A percentile compares a stretch with the other conserved stretches of the same genome.
Conservation (phyloP, 2,888 invertebrate genomes). For the Dexiosoma caninum region DNA sequence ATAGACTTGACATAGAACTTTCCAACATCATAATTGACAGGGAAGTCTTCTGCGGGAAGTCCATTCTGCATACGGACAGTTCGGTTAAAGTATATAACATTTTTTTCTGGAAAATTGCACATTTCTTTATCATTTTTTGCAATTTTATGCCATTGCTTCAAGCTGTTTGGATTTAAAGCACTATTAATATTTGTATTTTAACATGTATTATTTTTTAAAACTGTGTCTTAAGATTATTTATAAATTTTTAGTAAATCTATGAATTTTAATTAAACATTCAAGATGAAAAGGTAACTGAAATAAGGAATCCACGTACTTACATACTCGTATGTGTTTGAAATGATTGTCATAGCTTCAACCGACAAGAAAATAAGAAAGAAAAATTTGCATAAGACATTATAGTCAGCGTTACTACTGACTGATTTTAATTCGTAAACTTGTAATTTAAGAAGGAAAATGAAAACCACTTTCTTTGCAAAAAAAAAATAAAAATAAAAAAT, state of each 20-base stretch:
- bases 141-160: not conserved
- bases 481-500: slow-evolving; percentile 33
- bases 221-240: slow-evolving; percentile 49
- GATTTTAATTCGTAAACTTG: slow-evolving; percentile 62
- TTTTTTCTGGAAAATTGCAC: not conserved
- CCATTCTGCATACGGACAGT: too few species aligned
- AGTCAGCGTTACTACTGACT: slow-evolving; percentile 41
- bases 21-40: too few species aligned
- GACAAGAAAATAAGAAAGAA: slow-evolving; percentile 3
- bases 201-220: not conserved
- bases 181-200: not conserved
- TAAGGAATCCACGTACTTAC: not conserved
- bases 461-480: slow-evolving; percentile 66
- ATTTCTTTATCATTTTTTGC: not conserved
- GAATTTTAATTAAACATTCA: slow-evolving; percentile 53
- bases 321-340: too few species aligned
- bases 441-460: slow-evolving; percentile 67
- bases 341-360: slow-evolving; percentile 50
- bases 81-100: too few species aligned
- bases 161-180: not conserved
- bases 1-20: too few species aligned
- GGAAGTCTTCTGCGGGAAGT: too few species aligned
- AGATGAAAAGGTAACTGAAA: slow-evolving; percentile 29
- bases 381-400: not conserved
- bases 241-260: slow-evolving; percentile 54